A percentile compares a stretch with the other conserved stretches of the same genome.
Evolutionary conservation across 2,113 vertebrate genomes (phyloP).

Genomic region (Willisornis vidua): DNA sequence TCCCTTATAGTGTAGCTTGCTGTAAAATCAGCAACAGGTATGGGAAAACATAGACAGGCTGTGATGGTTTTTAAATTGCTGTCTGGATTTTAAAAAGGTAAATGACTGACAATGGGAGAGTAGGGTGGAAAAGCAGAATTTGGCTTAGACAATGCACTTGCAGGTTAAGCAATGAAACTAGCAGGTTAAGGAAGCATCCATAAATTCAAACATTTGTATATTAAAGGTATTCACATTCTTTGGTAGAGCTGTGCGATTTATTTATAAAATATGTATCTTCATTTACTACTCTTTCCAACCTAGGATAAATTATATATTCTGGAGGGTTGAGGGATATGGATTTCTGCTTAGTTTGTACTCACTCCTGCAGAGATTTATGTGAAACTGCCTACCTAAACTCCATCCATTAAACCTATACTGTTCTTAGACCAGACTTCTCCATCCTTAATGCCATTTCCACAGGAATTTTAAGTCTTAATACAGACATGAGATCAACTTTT

Average conservation of each 20-base stretch:
- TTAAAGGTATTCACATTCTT: neutral
- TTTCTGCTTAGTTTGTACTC: slow-evolving; percentile 31
- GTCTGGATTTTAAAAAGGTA: neutral
- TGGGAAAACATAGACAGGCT: neutral
- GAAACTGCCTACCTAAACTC: slow-evolving; percentile 27
- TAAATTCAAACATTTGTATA: slow-evolving; percentile 22
- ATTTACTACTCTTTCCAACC: slow-evolving; percentile 23
- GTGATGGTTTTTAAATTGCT: neutral
- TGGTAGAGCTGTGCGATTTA: neutral
- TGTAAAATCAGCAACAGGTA: neutral
- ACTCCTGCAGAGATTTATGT: slow-evolving; percentile 13
- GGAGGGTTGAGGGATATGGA: slow-evolving; percentile 32
- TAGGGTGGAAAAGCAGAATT: neutral
- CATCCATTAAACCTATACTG: slow-evolving; percentile 29
- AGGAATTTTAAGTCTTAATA: slow-evolving; percentile 44
- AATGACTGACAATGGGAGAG: neutral
- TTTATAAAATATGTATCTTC: slow-evolving; percentile 34
- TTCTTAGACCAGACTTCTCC: slow-evolving; percentile 15
- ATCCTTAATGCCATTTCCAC: slow-evolving; percentile 36
- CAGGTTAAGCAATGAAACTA: no score
- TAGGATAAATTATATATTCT: neutral
- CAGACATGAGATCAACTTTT: slow-evolving; percentile 37
- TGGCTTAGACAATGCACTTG: neutral
- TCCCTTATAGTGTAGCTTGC: neutral
- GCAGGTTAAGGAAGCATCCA: neutral